phyloP scores from a whole-genome alignment of 2,113 vertebrate genomes.

The Hemichromis elongatus region DNA sequence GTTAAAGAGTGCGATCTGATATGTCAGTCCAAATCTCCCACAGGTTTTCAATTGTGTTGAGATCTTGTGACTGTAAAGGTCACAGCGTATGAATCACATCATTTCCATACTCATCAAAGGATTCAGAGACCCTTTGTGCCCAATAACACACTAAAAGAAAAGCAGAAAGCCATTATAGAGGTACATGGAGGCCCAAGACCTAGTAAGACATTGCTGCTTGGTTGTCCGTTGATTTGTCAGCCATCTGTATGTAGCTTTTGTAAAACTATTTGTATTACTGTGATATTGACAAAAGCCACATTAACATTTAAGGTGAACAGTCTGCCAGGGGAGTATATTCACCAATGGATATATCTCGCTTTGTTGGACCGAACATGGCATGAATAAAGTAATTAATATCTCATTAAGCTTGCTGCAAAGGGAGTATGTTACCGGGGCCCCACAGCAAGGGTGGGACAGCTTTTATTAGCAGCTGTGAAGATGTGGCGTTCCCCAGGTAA shows the following conservation, averaged over 20 bases:
- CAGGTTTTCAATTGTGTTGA: background rate
- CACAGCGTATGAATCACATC: background rate
- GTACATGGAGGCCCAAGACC: background rate
- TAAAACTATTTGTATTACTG: background rate
- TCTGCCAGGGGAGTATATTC: background rate
- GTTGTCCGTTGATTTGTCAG: background rate
- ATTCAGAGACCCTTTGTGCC: background rate
- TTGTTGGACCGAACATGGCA: background rate
- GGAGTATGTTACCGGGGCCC: background rate
- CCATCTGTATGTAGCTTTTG: background rate
- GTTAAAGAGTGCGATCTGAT: background rate
- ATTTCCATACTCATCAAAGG: background rate
- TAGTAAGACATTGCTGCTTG: background rate
- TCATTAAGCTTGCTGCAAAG: slow-evolving; percentile 48
- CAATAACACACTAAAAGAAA: background rate
- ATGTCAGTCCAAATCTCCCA: background rate
- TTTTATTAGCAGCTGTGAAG: slow-evolving; percentile 40
- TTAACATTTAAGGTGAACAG: background rate
- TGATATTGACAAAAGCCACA: background rate
- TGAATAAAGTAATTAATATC: slow-evolving; percentile 52
- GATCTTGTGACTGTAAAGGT: background rate
- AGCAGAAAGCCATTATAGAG: background rate
- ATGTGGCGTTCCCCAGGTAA: slow-evolving; percentile 32
- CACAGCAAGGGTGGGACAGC: slow-evolving; percentile 8
- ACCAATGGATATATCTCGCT: background rate